These are phyloP conservation scores for Eumaeus atala DNA, from an alignment of 1,140 invertebrate genomes.

Conservation along the genomic window DNA sequence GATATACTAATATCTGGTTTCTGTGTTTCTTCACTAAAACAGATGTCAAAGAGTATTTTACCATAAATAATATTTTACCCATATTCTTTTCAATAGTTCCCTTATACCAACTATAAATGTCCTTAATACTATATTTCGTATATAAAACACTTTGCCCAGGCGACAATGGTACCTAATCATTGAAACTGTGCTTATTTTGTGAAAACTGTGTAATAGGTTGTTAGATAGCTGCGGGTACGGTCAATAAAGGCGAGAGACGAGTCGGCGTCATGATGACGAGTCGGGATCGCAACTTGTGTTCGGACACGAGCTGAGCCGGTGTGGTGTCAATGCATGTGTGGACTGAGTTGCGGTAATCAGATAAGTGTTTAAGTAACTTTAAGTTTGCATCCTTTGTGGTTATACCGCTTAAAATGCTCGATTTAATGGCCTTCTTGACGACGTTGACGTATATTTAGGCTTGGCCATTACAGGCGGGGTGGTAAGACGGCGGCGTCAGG, in stretches of 20 bases:
- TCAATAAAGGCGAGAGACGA: slow-evolving; percentile 7
- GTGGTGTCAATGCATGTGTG: slow-evolving; percentile 19
- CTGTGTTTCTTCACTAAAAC: neutral
- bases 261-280: slow-evolving; percentile 23
- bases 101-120: slow-evolving; percentile 20
- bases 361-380: slow-evolving; percentile 26
- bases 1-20: neutral
- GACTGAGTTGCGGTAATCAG: slow-evolving; percentile 27
- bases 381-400: slow-evolving; percentile 10
- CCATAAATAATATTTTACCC: slow-evolving; percentile 7
- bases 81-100: slow-evolving; percentile 19
- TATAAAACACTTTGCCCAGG: slow-evolving; percentile 15
- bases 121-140: slow-evolving; percentile 20
- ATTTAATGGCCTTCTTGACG: slow-evolving; percentile 27
- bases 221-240: neutral
- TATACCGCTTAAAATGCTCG: slow-evolving; percentile 15
- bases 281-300: slow-evolving; percentile 21
- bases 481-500: too few relatives aligned
- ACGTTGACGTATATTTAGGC: slow-evolving; percentile 25
- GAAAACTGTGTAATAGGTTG: slow-evolving; percentile 25
- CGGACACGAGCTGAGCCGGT: slow-evolving; percentile 27
- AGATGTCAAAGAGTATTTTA: neutral
- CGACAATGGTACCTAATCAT: neutral
- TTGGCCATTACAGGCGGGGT: slow-evolving; percentile 24
- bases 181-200: slow-evolving; percentile 17